phyloP scores from a whole-genome alignment of 2,797 vertebrate genomes.

The Tokudaia tokunoshimensis region DNA sequence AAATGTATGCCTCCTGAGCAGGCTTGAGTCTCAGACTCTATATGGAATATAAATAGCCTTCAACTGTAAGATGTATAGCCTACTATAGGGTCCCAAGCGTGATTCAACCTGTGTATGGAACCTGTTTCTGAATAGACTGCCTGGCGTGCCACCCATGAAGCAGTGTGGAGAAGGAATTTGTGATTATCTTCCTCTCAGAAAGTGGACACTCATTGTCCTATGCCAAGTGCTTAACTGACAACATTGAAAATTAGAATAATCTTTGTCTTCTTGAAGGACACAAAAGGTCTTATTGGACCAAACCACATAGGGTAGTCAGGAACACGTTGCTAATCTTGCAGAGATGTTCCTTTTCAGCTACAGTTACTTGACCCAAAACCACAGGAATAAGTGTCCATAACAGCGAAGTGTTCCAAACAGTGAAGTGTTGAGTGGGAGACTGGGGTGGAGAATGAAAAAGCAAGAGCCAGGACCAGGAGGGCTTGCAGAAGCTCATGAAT shows the following conservation, averaged over 20 bases:
- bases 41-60: not conserved
- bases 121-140: not conserved
- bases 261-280: slow-evolving; percentile 18
- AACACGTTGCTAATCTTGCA: not conserved
- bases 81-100: not conserved
- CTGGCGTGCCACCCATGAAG: not conserved
- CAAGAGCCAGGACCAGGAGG: not conserved
- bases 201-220: not conserved
- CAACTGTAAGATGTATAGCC: not conserved
- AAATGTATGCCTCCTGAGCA: not conserved
- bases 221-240: not conserved
- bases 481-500: not conserved
- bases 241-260: slow-evolving; percentile 43
- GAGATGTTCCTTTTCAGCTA: not conserved
- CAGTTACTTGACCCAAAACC: not conserved
- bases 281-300: not conserved
- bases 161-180: not conserved
- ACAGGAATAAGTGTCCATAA: not conserved
- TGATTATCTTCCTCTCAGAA: not conserved
- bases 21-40: not conserved
- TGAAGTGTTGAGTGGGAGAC: not conserved
- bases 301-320: not conserved
- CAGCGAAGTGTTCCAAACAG: not conserved
- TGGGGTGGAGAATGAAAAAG: not conserved
- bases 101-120: not conserved